phyloP scores from a whole-genome alignment of 2,888 invertebrate genomes.

The Parascotia fuliginaria region DNA sequence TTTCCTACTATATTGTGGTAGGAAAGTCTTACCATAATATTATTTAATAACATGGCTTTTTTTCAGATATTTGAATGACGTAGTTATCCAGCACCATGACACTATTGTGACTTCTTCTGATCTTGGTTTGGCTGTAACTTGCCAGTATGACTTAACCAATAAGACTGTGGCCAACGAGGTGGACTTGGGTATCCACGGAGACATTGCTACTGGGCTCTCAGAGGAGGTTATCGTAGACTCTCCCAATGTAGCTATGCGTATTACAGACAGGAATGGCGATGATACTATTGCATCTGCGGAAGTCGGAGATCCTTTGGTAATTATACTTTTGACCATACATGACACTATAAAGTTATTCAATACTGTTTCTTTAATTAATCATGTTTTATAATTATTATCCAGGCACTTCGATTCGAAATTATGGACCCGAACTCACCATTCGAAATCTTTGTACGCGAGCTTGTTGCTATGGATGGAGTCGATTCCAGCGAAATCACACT shows the following conservation, averaged over 20 bases:
- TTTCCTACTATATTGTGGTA: background rate
- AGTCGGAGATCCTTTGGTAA: constrained; percentile 94
- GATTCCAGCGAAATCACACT: constrained; percentile 96
- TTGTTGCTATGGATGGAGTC: constrained; percentile 97
- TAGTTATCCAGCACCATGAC: constrained; percentile 97
- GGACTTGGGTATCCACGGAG: constrained; percentile 94
- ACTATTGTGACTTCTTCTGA: constrained; percentile 97
- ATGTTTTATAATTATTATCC: constrained; percentile 56
- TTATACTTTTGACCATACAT: constrained; percentile 14
- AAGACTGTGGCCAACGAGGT: constrained; percentile 97
- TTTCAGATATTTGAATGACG: constrained; percentile 92
- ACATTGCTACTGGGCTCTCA: constrained; percentile 93
- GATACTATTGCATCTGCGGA: constrained; percentile 95
- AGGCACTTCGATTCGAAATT: constrained; percentile 95
- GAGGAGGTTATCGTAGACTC: constrained; percentile 97
- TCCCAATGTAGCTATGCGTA: constrained; percentile 97
- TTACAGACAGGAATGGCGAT: constrained; percentile 93
- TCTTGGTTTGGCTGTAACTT: constrained; percentile 96
- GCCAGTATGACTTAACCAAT: constrained; percentile 97
- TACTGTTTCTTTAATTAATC: constrained; percentile 6
- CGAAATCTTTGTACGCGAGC: constrained; percentile 97
- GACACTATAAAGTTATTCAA: background rate
- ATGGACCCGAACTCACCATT: constrained; percentile 96
- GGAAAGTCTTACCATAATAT: background rate
- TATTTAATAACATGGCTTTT: background rate